A percentile compares a stretch with the other conserved stretches of the same genome.
phyloP scores from a whole-genome alignment of 2,113 vertebrate species.

The Mugil cephalus region DNA sequence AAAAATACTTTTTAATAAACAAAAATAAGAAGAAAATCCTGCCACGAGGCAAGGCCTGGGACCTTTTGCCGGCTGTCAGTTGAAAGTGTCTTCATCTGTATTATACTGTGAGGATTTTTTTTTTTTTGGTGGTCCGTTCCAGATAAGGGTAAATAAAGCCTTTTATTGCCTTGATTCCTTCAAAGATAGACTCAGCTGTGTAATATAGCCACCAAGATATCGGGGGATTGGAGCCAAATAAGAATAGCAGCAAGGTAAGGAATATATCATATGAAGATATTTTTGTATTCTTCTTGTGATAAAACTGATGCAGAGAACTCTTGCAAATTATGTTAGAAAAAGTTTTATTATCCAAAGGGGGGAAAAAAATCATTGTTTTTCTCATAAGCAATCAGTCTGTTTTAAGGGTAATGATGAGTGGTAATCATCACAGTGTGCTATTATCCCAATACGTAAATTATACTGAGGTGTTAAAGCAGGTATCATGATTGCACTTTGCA shows the following conservation, averaged over 20 bases:
- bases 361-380: not conserved
- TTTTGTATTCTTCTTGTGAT: not conserved
- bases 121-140: slow-evolving; percentile 33
- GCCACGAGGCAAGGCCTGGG: slow-evolving; percentile 42
- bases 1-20: slow-evolving; percentile 78
- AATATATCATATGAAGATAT: slow-evolving; percentile 34
- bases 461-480: no score
- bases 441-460: no score
- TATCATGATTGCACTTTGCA: no score
- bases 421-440: no score
- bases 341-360: slow-evolving; percentile 1
- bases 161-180: slow-evolving; percentile 81
- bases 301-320: slow-evolving; percentile 31
- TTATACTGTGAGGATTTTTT: slow-evolving; percentile 50
- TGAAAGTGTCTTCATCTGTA: slow-evolving; percentile 46
- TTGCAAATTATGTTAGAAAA: slow-evolving; percentile 11
- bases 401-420: not conserved
- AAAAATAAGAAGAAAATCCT: slow-evolving; percentile 66
- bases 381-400: not conserved
- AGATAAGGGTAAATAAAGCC: slow-evolving; percentile 81
- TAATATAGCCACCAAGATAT: slow-evolving; percentile 68
- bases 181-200: slow-evolving; percentile 76
- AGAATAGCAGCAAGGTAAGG: slow-evolving; percentile 45
- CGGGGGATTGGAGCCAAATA: slow-evolving; percentile 61
- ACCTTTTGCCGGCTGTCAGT: slow-evolving; percentile 33